Evolutionary conservation across 1,140 invertebrate species (phyloP), one percentile per base, ranked within the genome.

Genomic region (Bombus picipes): DNA sequence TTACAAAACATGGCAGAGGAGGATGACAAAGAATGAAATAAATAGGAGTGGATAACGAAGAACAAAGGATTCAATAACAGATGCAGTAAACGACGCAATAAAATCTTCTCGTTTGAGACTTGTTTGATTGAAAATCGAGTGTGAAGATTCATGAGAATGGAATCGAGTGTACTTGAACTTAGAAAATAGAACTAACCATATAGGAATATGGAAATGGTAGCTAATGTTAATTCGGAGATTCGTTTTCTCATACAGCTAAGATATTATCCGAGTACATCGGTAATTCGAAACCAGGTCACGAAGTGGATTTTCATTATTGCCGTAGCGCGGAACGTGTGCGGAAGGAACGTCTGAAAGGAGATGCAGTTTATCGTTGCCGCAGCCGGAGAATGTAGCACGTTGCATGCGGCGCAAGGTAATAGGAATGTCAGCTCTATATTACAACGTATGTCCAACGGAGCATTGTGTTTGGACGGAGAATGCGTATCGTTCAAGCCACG

Each of bases 391-490:
- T 75, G 78, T 81, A 43, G 79, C 71, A 81, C 79, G 72, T 75
- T 81, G 79, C 37, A 57, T 28, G 62, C 78, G 53, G 39, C 32
- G 75, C 71, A 82, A 77, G 34, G 81, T 66, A 77, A 70, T 81
- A 81, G 73, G 84, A 86, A 86, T 81, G 84, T 86, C 59, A 72
- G 62, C 62, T 57, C 62, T 70, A 86, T 82, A 76, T 86, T 82
- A 75, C 84, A 53, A 74, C 73, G 68, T 13, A 13, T 53, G 57
- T 83, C 41, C 47, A 32, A 32, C 72, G 59, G 65, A 70, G 72
- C 72, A 81, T 86, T 86, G 70, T 81, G 84, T 72, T 80, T 53
- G 43, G 47, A 34, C 43, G 43, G 43, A 57, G 78, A 57, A 74
- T 81, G 72, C 41, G 71, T n/a, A 59, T 68, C 62, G 59, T 28